Evolutionary conservation across 1,140 invertebrate genomes (phyloP).

Genomic region (Heliconius hewitsoni): DNA sequence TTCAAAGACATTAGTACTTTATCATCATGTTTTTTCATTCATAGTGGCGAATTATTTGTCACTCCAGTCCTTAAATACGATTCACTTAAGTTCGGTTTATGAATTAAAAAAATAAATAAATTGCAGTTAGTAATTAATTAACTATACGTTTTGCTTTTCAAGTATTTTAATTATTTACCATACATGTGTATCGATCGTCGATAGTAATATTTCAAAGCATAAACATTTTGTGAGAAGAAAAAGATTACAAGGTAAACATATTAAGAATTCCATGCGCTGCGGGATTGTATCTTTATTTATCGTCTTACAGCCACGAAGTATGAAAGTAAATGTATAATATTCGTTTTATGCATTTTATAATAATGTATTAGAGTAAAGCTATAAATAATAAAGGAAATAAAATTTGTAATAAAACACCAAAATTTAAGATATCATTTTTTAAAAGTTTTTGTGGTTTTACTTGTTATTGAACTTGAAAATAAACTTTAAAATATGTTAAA

Average conservation of each 20-base stretch:
- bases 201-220: conserved; percentile 1
- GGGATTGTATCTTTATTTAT: background rate
- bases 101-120: background rate
- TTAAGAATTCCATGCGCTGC: conserved; percentile 9
- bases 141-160: background rate
- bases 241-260: conserved; percentile 12
- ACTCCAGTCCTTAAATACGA: too few relatives aligned
- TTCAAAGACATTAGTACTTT: too few relatives aligned
- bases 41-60: too few relatives aligned
- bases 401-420: background rate
- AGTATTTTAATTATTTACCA: background rate
- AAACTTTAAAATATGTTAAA: too few relatives aligned
- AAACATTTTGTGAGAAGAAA: conserved; percentile 2
- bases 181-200: background rate
- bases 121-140: background rate
- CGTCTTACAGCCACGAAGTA: conserved; percentile 1
- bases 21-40: too few relatives aligned
- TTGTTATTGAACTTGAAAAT: too few relatives aligned
- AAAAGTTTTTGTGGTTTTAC: background rate
- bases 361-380: background rate
- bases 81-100: too few relatives aligned
- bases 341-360: background rate
- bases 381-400: background rate
- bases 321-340: background rate
- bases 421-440: background rate